Conservation (phyloP, 2,797 vertebrate genomes). For the Pagetopsis macropterus region DNA sequence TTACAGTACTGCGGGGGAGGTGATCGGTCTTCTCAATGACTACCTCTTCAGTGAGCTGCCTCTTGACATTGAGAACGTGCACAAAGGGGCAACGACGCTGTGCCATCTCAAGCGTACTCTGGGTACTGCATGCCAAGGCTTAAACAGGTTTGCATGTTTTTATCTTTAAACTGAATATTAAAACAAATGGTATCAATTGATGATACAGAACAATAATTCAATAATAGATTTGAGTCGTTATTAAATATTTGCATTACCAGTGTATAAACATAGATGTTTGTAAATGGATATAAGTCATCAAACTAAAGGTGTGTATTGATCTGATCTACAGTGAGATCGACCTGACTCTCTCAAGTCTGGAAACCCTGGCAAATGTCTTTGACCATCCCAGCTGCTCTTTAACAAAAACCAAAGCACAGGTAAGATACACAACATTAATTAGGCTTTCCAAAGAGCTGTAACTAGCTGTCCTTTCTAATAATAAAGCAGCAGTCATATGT, state of each 20-base stretch:
- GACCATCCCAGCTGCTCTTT: constrained; percentile 81
- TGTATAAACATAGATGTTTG: neutral
- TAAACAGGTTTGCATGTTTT: constrained; percentile 77
- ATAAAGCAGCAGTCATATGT: neutral
- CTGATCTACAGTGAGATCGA: constrained; percentile 84
- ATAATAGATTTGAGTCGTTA: neutral
- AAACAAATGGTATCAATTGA: neutral
- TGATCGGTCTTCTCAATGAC: constrained; percentile 80
- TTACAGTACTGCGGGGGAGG: constrained; percentile 74
- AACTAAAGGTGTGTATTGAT: constrained; percentile 17
- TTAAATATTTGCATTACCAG: neutral
- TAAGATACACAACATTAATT: constrained; percentile 40
- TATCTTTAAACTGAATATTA: neutral
- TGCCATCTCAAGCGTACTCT: constrained; percentile 81
- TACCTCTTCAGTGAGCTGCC: constrained; percentile 84
- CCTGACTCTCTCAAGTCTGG: constrained; percentile 85
- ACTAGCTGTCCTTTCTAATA: neutral
- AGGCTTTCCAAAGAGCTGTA: neutral
- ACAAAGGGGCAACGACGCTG: constrained; percentile 79
- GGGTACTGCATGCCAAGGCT: constrained; percentile 77
- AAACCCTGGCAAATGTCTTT: constrained; percentile 87
- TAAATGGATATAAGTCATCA: neutral
- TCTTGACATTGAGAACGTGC: constrained; percentile 84
- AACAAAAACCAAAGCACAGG: constrained; percentile 77
- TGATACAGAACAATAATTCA: neutral